Evolutionary conservation across 2,113 vertebrate species (phyloP), one percentile per base, ranked within the genome.

Genomic region (Gopherus evgoodei): DNA sequence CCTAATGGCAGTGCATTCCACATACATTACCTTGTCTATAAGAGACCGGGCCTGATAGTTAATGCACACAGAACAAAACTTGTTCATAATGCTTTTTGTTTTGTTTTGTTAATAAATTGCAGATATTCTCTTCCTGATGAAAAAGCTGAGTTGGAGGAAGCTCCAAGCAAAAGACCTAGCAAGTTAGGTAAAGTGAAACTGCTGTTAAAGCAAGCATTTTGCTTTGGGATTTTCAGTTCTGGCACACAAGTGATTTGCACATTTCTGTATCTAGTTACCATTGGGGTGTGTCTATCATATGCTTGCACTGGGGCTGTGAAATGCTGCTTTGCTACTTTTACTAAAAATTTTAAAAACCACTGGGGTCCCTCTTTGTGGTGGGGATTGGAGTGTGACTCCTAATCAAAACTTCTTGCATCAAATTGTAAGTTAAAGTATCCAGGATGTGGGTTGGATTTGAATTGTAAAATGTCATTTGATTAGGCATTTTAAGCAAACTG

Each of bases 81-180:
- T 22, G 38, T 25, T 78, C 31, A 57, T 6, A 35, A 27, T 72
- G 24, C 14, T 13, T 83, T 88, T 72, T 11, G 17, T 54, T 78
- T 78, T 3, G 1, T 95, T 95, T 95, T 93, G 5, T 91, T 59
- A 90, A 86, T 92, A 16, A 91, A 88, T 90, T 95, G 50, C 86
- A 98, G 98, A 56, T 98, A 97, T 44, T 98, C 96, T 91, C 96
- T 98, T 97, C 93, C 92, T 91, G 97, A 98, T 97, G 98, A 98
- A 97, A 98, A 98, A 93, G 96, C 97, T 80, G 98, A 98, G 89
- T 93, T 97, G 84, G 98, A 98, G 87, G 98, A 98, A 92, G 87
- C 81, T 85, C 90, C 91, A 91, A 96, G 96, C 76, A 98, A 98
- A 97, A 96, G 95, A 88, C 65, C 96, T 85, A 76, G 86, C 84